A percentile compares a stretch with the other conserved stretches of the same genome.
Evolutionary conservation across 2,797 vertebrate species (phyloP).

Genomic region (Manis javanica): DNA sequence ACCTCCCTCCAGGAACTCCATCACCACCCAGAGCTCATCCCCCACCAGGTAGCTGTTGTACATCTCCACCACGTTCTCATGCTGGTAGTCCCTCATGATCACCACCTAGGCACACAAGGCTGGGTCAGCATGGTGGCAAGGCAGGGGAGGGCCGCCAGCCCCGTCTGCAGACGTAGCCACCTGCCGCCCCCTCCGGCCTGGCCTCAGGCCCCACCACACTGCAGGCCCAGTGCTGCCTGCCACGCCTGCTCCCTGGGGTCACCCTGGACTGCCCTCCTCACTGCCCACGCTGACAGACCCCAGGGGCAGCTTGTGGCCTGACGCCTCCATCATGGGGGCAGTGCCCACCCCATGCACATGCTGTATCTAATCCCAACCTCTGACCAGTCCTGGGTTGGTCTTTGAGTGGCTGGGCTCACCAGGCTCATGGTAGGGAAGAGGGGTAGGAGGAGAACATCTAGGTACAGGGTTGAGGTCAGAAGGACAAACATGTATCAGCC

Average conservation of each 20-base stretch:
- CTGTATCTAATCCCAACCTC: not conserved
- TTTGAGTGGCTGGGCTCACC: not conserved
- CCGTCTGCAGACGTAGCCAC: fast-evolving
- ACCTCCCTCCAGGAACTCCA: slow-evolving; percentile 98
- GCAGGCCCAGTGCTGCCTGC: fast-evolving
- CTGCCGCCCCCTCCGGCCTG: fast-evolving
- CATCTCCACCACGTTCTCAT: slow-evolving; percentile 98
- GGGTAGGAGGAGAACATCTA: fast-evolving
- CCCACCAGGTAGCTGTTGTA: slow-evolving; percentile 99
- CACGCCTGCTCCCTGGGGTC: not conserved
- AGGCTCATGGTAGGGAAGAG: not conserved
- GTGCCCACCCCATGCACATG: not conserved
- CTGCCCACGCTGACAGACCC: not conserved
- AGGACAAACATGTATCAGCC: not conserved
- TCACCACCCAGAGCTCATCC: slow-evolving; percentile 98
- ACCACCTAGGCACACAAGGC: slow-evolving; percentile 90
- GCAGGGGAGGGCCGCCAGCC: fast-evolving
- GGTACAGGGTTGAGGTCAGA: not conserved
- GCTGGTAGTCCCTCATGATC: slow-evolving; percentile 98
- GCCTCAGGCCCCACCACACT: not conserved
- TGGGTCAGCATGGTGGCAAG: fast-evolving
- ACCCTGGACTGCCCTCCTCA: not conserved
- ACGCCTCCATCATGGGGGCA: not conserved
- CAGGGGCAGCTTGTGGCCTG: not conserved
- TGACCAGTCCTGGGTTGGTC: not conserved